A percentile compares a stretch with the other conserved stretches of the same genome.
Evolutionary conservation across 2,797 vertebrate species (phyloP).

Genomic region (Pagetopsis macropterus): DNA sequence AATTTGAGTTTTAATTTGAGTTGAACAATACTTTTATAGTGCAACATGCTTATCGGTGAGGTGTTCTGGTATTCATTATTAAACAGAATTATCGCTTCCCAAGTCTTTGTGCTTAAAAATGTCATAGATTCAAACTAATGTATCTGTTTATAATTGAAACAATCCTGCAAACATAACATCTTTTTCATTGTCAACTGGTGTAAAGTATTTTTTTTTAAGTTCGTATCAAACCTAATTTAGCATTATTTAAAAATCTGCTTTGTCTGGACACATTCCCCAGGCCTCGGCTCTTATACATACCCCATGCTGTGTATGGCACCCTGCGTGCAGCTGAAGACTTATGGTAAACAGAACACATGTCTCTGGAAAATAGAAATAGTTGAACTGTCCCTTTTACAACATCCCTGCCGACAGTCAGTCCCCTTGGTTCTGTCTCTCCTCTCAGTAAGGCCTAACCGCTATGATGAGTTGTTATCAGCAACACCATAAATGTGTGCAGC

Average conservation of each 20-base stretch:
- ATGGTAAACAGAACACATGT: conserved; percentile 40
- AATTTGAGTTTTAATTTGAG: background rate
- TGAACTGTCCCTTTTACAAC: conserved; percentile 41
- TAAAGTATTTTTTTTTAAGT: background rate
- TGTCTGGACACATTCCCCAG: background rate
- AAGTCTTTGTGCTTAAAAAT: background rate
- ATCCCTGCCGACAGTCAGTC: conserved; percentile 22
- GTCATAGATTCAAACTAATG: conserved; percentile 1
- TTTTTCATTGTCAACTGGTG: background rate
- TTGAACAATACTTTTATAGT: conserved; percentile 4
- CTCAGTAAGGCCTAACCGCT: conserved; percentile 51
- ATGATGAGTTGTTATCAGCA: conserved; percentile 69
- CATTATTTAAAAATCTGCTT: background rate
- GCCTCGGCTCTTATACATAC: background rate
- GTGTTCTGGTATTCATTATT: background rate
- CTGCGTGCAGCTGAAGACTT: conserved; percentile 12
- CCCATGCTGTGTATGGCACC: background rate
- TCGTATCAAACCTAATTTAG: background rate
- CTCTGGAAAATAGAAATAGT: conserved; percentile 31
- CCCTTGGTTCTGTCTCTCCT: conserved; percentile 10
- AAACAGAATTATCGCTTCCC: background rate
- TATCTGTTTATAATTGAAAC: background rate
- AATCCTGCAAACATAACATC: background rate
- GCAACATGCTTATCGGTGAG: background rate
- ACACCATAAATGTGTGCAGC: conserved; percentile 63